Conservation (phyloP, 2,797 vertebrate genomes). For the Falco rusticolus region DNA sequence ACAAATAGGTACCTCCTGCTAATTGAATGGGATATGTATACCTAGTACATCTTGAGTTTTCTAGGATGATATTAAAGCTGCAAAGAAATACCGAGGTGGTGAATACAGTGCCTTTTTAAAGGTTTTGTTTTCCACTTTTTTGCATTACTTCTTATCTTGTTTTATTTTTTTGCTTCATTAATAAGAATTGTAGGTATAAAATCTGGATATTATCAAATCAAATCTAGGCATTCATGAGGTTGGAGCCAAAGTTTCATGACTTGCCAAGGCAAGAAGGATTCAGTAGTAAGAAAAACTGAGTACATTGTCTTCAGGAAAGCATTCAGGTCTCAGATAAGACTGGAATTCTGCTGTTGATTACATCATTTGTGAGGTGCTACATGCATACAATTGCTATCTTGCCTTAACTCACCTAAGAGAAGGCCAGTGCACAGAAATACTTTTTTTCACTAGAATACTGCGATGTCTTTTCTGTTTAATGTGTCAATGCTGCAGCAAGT, state of each 20-base stretch:
- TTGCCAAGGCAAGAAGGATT: slow-evolving; percentile 29
- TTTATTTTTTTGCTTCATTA: not conserved
- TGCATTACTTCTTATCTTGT: not conserved
- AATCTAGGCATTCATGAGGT: not conserved
- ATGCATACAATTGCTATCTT: not conserved
- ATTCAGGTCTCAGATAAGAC: slow-evolving; percentile 15
- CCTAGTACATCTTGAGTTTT: not conserved
- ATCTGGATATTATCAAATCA: not conserved
- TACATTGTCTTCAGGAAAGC: not conserved
- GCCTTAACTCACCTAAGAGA: not conserved
- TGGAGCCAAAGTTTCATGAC: not conserved
- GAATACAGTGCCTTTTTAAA: not conserved
- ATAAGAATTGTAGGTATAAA: not conserved
- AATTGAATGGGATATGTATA: not conserved
- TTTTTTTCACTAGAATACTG: not conserved
- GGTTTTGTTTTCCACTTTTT: not conserved
- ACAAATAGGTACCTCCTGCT: not conserved
- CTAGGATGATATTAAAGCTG: not conserved
- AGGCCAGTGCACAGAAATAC: not conserved
- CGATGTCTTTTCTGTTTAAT: not conserved
- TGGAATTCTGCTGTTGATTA: slow-evolving; percentile 17
- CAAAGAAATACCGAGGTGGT: not conserved
- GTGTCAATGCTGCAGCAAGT: not conserved
- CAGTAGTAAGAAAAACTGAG: not conserved
- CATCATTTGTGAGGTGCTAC: not conserved